A percentile compares a stretch with the other conserved stretches of the same genome.
phyloP scores from a whole-genome alignment of 2,113 vertebrate genomes.

The Onychostruthus taczanowskii region DNA sequence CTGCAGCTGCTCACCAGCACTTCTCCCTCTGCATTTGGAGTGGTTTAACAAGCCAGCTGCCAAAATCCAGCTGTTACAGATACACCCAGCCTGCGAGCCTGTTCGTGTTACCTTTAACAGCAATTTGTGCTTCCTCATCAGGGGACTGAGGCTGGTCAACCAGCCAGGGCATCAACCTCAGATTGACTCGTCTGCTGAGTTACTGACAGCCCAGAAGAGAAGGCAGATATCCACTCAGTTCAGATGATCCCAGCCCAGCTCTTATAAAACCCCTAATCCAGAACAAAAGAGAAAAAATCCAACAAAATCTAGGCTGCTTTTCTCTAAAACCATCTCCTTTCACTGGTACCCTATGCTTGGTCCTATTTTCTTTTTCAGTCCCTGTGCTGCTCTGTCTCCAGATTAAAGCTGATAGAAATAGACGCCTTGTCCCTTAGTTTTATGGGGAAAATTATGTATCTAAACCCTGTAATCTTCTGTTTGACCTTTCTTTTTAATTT shows the following conservation, averaged over 20 bases:
- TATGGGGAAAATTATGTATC: not conserved
- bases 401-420: not conserved
- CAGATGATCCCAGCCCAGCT: not conserved
- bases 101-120: not conserved
- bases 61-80: not conserved
- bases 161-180: not conserved
- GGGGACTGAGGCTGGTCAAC: not conserved
- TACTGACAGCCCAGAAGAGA: not conserved
- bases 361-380: not conserved
- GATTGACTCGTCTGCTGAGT: not conserved
- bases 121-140: not conserved
- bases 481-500: not conserved
- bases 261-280: not conserved
- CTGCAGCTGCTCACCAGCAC: slow-evolving; percentile 30
- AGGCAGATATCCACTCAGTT: not conserved
- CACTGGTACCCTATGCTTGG: not conserved
- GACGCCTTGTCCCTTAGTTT: not conserved
- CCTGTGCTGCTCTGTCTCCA: not conserved
- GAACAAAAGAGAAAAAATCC: no score
- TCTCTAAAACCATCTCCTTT: not conserved
- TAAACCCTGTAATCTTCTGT: not conserved
- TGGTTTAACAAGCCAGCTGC: not conserved
- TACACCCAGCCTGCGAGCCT: not conserved
- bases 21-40: not conserved
- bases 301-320: not conserved